Evolutionary conservation across 2,113 vertebrate species (phyloP), one percentile per base, ranked within the genome.

Genomic region (Noctilio leporinus): DNA sequence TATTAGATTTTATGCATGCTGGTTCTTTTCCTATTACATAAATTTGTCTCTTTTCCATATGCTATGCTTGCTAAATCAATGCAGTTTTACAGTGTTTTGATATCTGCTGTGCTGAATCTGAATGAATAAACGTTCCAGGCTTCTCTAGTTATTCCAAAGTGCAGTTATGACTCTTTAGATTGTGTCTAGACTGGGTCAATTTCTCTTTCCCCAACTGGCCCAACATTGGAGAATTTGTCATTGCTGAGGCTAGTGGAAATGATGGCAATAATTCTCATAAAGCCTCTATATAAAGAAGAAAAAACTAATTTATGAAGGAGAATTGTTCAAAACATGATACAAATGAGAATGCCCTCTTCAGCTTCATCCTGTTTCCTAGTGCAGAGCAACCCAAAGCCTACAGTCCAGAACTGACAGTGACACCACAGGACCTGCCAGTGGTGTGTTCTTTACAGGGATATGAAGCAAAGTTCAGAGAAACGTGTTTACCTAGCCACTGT

Each of bases 21-120:
- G n/a, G 24, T 94, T 93, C 55, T 75, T 91, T 96, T 84, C 92
- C 80, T 90, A 12, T 83, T 93, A 78, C 2, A n/a, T 69, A 55
- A 73, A 78, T 89, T 62, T 91, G 20, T 40, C n/a, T 78, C 89
- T 89, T 86, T 91, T 35, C 22, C 19, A 9, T 72, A 69, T 4
- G 30, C 16, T 87, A 70, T n/a, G 40, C n/a, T 62, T 95, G 62
- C 59, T 89, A 88, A 93, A 73, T 93, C 49, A 67, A 59, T 86
- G 2, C 35, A 57, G 45, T 88, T 96, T 96, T 77, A 86, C 64
- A 45, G 53, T 72, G 28, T 82, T 96, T 96, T 95, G 78, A 65
- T 85, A 89, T 76, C 59, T 94, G 62, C 67, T 91, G 2, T 49
- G 40, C 43, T 85, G 83, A 83, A 35, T 88, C 69, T 89, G 38